These are phyloP conservation scores for Drosophila putrida DNA, from an alignment of 2,888 invertebrate genomes.

Conservation along the genomic window DNA sequence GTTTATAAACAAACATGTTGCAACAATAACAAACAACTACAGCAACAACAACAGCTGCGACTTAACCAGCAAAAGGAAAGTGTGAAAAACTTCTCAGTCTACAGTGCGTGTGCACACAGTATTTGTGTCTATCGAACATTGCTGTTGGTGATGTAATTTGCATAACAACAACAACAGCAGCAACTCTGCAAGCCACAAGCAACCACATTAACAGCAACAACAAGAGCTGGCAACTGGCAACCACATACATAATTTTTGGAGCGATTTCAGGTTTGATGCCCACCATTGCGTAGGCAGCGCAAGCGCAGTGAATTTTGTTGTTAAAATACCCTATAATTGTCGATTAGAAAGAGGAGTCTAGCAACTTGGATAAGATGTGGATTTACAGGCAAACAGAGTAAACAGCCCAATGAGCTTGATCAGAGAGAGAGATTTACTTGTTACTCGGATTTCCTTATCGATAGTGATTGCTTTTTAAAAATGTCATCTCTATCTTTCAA, in stretches of 20 bases:
- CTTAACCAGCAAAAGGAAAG: conserved; percentile 30
- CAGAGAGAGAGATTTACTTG: not conserved
- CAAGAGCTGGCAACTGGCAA: conserved; percentile 22
- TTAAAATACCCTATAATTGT: conserved; percentile 33
- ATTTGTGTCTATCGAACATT: conserved; percentile 43
- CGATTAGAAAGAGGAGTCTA: not conserved
- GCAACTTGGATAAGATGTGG: conserved; percentile 3
- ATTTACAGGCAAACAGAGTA: not conserved
- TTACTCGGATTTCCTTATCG: not conserved
- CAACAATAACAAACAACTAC: conserved; percentile 23
- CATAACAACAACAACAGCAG: conserved; percentile 59
- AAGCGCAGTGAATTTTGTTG: conserved; percentile 41
- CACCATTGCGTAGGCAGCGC: conserved; percentile 56
- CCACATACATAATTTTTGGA: conserved; percentile 61
- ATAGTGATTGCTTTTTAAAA: not conserved
- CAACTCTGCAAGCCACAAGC: conserved; percentile 42
- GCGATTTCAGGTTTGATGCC: conserved; percentile 71
- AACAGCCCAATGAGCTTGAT: not conserved
- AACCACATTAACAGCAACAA: conserved; percentile 25
- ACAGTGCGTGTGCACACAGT: conserved; percentile 20
- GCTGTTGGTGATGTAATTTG: conserved; percentile 74
- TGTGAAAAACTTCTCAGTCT: conserved; percentile 38
- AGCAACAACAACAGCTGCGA: no score
- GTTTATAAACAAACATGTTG: conserved; percentile 50
- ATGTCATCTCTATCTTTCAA: no score